Conservation (phyloP, 2,113 vertebrate species). For the Cheilinus undulatus region DNA sequence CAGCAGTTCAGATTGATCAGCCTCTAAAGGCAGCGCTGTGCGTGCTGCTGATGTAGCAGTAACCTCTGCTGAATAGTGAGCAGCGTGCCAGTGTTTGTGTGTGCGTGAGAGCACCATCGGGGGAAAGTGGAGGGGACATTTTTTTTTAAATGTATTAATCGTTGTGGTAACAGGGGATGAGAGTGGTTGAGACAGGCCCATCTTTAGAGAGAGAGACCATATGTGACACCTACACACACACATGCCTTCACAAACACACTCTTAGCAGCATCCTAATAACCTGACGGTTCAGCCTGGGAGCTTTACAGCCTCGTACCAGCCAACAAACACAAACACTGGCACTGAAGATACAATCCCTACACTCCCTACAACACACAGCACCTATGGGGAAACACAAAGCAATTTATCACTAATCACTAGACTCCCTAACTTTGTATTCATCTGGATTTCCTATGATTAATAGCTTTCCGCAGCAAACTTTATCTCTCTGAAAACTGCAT, state of each 20-base stretch:
- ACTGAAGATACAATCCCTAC: slow-evolving; percentile 36
- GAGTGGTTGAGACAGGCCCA: slow-evolving; percentile 80
- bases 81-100: slow-evolving; percentile 65
- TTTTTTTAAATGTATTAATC: slow-evolving; percentile 89
- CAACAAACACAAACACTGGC: slow-evolving; percentile 31
- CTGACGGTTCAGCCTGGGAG: slow-evolving; percentile 60
- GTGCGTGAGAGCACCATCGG: slow-evolving; percentile 55
- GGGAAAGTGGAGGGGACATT: slow-evolving; percentile 86
- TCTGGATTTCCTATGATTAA: slow-evolving; percentile 79
- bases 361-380: slow-evolving; percentile 44
- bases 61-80: slow-evolving; percentile 79
- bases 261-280: slow-evolving; percentile 62
- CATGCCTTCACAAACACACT: slow-evolving; percentile 31
- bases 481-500: slow-evolving; percentile 56
- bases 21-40: slow-evolving; percentile 83
- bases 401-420: slow-evolving; percentile 79
- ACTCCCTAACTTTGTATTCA: slow-evolving; percentile 77
- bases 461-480: slow-evolving; percentile 73
- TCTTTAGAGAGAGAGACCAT: slow-evolving; percentile 67
- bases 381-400: slow-evolving; percentile 73
- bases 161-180: slow-evolving; percentile 74
- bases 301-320: slow-evolving; percentile 53
- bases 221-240: slow-evolving; percentile 61
- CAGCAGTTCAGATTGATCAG: slow-evolving; percentile 88
- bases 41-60: slow-evolving; percentile 86